Conservation (phyloP, 2,113 vertebrate genomes). For the Platichthys stellatus region DNA sequence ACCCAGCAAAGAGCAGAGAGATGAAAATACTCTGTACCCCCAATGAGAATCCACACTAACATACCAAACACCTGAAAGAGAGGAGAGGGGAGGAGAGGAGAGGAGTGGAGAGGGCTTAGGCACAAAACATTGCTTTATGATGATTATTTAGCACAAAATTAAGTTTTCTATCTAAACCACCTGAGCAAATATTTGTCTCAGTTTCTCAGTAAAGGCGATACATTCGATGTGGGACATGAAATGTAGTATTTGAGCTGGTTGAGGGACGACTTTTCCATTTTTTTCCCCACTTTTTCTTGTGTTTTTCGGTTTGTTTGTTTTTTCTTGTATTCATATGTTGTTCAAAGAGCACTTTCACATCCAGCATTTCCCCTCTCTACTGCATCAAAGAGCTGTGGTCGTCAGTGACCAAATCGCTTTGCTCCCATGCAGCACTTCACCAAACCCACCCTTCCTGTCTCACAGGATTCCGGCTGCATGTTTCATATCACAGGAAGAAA, state of each 20-base stretch:
- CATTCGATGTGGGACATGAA: background rate
- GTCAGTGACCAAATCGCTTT: constrained; percentile 12
- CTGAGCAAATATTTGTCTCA: too few relatives aligned
- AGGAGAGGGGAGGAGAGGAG: background rate
- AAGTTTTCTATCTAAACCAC: background rate
- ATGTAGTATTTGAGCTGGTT: too few relatives aligned
- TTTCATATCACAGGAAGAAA: constrained; percentile 61
- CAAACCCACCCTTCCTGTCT: constrained; percentile 62
- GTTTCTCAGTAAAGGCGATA: too few relatives aligned
- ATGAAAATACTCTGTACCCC: constrained; percentile 90
- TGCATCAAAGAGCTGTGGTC: background rate
- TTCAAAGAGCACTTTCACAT: background rate
- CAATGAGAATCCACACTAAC: constrained; percentile 93
- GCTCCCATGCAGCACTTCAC: constrained; percentile 9
- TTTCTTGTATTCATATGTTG: background rate
- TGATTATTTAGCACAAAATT: background rate
- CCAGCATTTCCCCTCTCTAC: background rate
- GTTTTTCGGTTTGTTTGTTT: background rate
- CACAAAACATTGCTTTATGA: background rate
- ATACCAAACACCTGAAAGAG: constrained; percentile 86
- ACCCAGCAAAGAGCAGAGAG: constrained; percentile 90
- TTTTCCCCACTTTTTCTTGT: too few relatives aligned
- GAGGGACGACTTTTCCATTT: too few relatives aligned
- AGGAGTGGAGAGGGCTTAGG: background rate
- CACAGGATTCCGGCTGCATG: constrained; percentile 32